phyloP scores from a whole-genome alignment of 1,140 invertebrate species.

The Zaprionus capensis region DNA sequence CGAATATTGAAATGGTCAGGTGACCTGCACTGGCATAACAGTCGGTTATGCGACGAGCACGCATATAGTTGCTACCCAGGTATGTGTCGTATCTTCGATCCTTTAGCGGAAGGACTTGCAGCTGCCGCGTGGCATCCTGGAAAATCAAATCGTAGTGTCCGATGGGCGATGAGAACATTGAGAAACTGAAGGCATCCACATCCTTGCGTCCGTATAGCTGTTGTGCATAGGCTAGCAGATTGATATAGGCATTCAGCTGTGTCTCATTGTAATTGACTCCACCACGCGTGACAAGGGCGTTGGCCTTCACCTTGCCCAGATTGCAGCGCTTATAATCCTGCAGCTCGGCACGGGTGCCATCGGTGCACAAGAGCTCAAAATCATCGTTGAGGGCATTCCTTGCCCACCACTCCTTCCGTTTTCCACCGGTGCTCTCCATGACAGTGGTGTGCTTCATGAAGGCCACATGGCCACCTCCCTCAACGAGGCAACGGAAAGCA shows the following conservation, averaged over 20 bases:
- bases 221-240: constrained; percentile 95
- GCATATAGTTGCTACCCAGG: constrained; percentile 90
- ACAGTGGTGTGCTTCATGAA: constrained; percentile 97
- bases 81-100: constrained; percentile 88
- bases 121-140: constrained; percentile 94
- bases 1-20: constrained; percentile 50
- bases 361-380: constrained; percentile 96
- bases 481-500: constrained; percentile 96
- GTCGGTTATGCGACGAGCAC: constrained; percentile 91
- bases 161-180: constrained; percentile 93
- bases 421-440: constrained; percentile 95
- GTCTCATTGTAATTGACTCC: constrained; percentile 90
- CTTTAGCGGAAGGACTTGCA: constrained; percentile 88
- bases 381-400: constrained; percentile 95
- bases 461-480: constrained; percentile 97
- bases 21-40: constrained; percentile 87
- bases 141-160: constrained; percentile 95
- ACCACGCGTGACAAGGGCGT: constrained; percentile 95
- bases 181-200: constrained; percentile 94
- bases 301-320: constrained; percentile 95
- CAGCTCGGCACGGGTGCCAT: constrained; percentile 92
- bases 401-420: constrained; percentile 96
- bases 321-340: constrained; percentile 94
- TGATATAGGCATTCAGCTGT: constrained; percentile 92
- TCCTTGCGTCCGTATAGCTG: constrained; percentile 94